Evolutionary conservation across 2,113 vertebrate species (phyloP).

Genomic region (Gallinago media): DNA sequence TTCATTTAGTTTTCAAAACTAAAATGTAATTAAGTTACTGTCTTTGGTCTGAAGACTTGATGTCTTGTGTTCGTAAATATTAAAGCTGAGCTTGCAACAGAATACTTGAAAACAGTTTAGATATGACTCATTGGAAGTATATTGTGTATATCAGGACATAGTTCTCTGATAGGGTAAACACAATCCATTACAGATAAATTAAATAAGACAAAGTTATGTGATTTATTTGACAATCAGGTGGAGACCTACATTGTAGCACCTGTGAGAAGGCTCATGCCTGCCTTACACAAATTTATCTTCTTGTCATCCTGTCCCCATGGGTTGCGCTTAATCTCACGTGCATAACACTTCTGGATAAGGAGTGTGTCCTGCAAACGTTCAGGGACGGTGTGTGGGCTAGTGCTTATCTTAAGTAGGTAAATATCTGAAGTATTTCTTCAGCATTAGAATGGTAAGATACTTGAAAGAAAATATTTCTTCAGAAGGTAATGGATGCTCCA

Average conservation of each 20-base stretch:
- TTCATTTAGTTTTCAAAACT: not conserved
- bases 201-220: not conserved
- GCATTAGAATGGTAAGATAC: not conserved
- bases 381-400: not conserved
- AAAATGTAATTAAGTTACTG: not conserved
- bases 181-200: not conserved
- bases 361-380: not conserved
- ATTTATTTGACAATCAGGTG: not conserved
- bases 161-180: not conserved
- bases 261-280: not conserved
- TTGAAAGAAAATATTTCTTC: not conserved
- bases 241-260: not conserved
- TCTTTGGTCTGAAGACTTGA: not conserved
- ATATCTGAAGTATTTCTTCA: not conserved
- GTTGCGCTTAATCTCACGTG: not conserved
- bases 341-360: not conserved
- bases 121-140: rapidly evolving
- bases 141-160: not conserved
- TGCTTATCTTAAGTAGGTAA: not conserved
- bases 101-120: not conserved
- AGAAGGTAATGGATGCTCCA: not conserved
- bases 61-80: not conserved
- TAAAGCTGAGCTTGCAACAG: not conserved
- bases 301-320: not conserved
- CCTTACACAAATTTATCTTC: not conserved